Conservation (phyloP, 2,888 invertebrate species). For the Rhamphomyia laevipes region DNA sequence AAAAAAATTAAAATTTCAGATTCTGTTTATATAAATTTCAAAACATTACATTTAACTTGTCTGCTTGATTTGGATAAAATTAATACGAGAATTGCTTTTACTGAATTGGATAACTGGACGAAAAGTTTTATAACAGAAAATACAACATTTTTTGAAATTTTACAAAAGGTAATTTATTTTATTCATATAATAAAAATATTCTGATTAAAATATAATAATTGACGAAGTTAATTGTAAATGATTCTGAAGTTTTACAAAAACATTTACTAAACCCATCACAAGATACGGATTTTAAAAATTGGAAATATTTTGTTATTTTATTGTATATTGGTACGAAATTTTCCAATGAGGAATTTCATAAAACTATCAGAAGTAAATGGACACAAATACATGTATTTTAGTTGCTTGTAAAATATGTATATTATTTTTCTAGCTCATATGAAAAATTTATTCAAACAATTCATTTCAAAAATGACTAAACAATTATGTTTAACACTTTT, state of each 20-base stretch:
- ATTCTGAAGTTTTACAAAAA: not conserved
- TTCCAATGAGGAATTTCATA: not conserved
- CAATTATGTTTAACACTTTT: too few relatives aligned
- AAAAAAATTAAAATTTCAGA: not conserved
- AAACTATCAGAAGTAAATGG: not conserved
- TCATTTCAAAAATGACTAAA: too few relatives aligned
- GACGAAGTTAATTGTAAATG: not conserved
- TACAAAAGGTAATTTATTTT: not conserved
- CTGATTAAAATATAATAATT: not conserved
- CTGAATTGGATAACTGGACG: not conserved
- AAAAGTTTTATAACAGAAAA: not conserved
- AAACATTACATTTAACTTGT: not conserved
- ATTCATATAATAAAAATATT: not conserved
- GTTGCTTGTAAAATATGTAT: too few relatives aligned
- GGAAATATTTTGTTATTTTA: slow-evolving; percentile 1
- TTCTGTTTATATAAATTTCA: not conserved
- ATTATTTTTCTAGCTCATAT: not conserved
- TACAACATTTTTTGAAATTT: not conserved
- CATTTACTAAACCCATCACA: not conserved
- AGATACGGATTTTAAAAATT: not conserved
- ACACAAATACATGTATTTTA: too few relatives aligned
- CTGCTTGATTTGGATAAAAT: not conserved
- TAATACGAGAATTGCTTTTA: not conserved
- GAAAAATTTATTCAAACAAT: not conserved
- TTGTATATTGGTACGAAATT: not conserved